Evolutionary conservation across 2,113 vertebrate species (phyloP), one percentile per base, ranked within the genome.

Genomic region (Hypomesus transpacificus): DNA sequence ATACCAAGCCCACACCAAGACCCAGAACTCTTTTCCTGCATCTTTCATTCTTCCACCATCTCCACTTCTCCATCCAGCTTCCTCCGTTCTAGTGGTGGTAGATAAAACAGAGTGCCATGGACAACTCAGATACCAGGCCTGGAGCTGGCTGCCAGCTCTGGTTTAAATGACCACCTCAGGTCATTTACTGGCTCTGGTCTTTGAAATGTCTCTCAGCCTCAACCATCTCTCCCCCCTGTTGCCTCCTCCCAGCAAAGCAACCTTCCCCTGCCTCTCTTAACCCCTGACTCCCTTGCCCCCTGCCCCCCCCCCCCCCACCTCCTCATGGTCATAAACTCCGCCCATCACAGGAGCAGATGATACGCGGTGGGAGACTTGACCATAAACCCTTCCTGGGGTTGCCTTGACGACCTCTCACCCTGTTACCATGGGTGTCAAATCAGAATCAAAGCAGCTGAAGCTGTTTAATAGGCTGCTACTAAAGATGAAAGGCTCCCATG

Each of bases 91-190:
- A 8, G 24, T 61, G 31, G 18, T 31, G 61, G 8, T 63, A 63
- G 61, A 31, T 13, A 11, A 63, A 63, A 67, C 61, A 67, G 71
- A 77, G 66, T 77, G 79, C 74, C 80, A 77, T 77, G 71, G 74
- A 34, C 64, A 78, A 77, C 51, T 66, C 71, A 77, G 70, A 84
- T 79, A 84, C 77, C 80, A 75, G 72, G 77, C 31, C 66, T 57
- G 66, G 71, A 56, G 34, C 14, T 52, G 20, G 64, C 56, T 67
- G 61, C 75, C 70, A 71, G 68, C 65, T 26, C 52, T 57, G 20
- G 26, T 61, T 81, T 63, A 68, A 75, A 51, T 80, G 72, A 65
- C 63, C 67, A 75, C 67, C 70, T 24, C 54, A 62, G 59, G 74
- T 64, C 69, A 80, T 84, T 78, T 74, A 84, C 74, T 73, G 77